Conservation (phyloP, 2,113 vertebrate genomes). For the Chauna torquata region DNA sequence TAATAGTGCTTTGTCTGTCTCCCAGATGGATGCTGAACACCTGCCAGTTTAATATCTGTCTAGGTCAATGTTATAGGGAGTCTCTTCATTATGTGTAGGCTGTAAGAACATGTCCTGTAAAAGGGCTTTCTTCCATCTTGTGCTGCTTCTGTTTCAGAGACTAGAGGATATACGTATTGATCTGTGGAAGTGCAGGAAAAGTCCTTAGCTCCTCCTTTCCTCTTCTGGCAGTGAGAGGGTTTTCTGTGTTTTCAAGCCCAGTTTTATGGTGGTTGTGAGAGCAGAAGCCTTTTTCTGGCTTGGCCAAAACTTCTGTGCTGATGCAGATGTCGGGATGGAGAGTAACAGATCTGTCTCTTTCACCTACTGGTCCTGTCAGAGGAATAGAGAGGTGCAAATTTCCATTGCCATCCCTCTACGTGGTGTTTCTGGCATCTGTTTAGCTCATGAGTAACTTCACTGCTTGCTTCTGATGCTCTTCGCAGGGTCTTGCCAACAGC, state of each 20-base stretch:
- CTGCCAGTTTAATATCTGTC: constrained; percentile 26
- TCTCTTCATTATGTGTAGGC: neutral
- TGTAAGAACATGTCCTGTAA: neutral
- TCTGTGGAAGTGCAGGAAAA: neutral
- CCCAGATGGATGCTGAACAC: constrained; percentile 24
- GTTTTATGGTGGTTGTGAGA: neutral
- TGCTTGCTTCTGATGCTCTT: neutral
- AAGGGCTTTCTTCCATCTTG: neutral
- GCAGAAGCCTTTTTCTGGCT: neutral
- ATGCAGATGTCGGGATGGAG: neutral
- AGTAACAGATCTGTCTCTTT: neutral
- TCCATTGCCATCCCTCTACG: neutral
- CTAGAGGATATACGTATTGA: neutral
- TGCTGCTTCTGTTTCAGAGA: neutral
- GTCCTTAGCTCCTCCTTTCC: neutral
- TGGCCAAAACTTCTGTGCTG: neutral
- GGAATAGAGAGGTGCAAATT: constrained; percentile 29
- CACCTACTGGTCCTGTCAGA: neutral
- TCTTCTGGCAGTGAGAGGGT: neutral
- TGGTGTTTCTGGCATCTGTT: neutral
- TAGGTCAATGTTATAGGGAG: neutral
- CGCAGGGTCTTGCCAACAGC: constrained; percentile 27
- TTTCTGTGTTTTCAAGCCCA: neutral
- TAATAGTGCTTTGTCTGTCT: constrained; percentile 49
- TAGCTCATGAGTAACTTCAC: constrained; percentile 22